Evolutionary conservation across 1,140 invertebrate genomes (phyloP), one percentile per base, ranked within the genome.

Genomic region (Drosophila tsacasi): DNA sequence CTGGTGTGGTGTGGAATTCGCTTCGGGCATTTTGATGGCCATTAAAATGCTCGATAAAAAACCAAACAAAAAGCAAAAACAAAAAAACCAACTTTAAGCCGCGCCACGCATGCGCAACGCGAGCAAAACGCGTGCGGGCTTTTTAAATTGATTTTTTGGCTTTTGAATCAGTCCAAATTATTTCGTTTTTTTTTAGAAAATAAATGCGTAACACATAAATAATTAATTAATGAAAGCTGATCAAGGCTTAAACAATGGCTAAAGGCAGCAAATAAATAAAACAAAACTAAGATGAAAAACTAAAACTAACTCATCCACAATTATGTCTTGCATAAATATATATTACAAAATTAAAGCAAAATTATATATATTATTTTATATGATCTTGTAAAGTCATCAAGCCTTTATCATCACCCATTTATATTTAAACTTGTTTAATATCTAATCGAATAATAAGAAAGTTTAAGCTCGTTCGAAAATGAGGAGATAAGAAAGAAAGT

Each of bases 71-170:
- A 27, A n/a, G 17, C 27, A 50, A 30, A 30, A 6, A 54, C 13
- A 54, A 8, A 17, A 17, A 13, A 72, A 63, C 60, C 17, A 25
- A 13, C 39, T 40, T 49, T 49, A 75, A 50, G 71, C 50, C 65
- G 67, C 76, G 80, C 49, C 52, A 78, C 84, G 83, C 79, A 79
- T 86, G 81, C 81, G 72, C 81, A 84, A 83, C 83, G 83, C 79
- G 54, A 64, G 50, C 66, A 68, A 84, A 84, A 72, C 83, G 76
- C 79, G 71, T 67, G 68, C 69, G 66, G 50, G 50, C 76, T 63
- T 62, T 77, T 55, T 59, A 60, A 77, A 54, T 76, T 68, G 54
- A 44, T 68, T 61, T 44, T 52, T 39, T 15, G 37, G 4, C 5
- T 37, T 55, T 55, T 55, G 19, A 35, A 35, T 65, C 42, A 40